Evolutionary conservation across 2,113 vertebrate species (phyloP).

Genomic region (Corvus hawaiiensis): DNA sequence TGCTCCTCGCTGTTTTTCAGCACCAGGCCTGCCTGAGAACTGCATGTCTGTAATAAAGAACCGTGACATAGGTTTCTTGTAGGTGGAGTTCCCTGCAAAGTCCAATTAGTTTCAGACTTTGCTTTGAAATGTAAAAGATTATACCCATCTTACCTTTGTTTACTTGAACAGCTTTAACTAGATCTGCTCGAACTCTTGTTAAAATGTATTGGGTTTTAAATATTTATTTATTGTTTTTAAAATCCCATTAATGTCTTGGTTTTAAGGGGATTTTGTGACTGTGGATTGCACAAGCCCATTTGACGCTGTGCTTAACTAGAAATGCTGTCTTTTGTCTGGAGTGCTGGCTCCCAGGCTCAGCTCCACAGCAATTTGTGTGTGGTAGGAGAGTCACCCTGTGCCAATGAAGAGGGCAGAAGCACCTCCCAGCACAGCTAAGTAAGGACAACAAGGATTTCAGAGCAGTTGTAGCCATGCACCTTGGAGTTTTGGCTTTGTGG

Average conservation of each 20-base stretch:
- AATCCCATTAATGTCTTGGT: neutral
- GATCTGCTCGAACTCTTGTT: neutral
- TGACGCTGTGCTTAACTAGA: neutral
- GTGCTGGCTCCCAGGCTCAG: neutral
- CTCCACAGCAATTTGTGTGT: neutral
- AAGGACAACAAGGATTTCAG: neutral
- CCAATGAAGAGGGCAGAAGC: neutral
- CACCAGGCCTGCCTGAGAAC: neutral
- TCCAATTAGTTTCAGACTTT: neutral
- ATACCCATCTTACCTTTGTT: neutral
- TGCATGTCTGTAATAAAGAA: neutral
- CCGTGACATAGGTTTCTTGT: neutral
- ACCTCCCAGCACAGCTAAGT: neutral
- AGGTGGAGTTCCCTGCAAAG: neutral
- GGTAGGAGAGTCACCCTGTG: neutral
- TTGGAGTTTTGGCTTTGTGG: neutral
- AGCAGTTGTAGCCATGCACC: neutral
- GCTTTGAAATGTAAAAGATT: conserved; percentile 11
- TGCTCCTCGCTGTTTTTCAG: neutral
- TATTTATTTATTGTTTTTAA: neutral
- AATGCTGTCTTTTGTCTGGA: neutral
- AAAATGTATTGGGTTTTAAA: neutral
- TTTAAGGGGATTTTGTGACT: neutral
- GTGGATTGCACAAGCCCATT: neutral
- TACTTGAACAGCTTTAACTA: neutral